Evolutionary conservation across 2,113 vertebrate genomes (phyloP).

Genomic region (Caloenas nicobarica): DNA sequence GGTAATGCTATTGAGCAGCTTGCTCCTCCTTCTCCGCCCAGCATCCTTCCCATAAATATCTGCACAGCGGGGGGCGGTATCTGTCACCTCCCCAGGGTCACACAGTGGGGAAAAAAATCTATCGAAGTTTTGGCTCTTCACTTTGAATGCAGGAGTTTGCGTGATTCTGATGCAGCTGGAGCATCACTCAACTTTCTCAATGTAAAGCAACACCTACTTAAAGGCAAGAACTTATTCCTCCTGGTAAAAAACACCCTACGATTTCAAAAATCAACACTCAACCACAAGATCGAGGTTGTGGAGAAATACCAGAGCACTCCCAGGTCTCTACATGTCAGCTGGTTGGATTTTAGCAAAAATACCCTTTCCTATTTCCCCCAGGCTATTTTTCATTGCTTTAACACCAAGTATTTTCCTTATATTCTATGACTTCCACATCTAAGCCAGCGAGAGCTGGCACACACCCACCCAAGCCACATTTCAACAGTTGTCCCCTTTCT

Average conservation of each 20-base stretch:
- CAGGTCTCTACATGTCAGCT: background rate
- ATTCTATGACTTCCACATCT: background rate
- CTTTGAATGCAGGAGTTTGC: background rate
- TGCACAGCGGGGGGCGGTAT: background rate
- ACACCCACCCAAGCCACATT: background rate
- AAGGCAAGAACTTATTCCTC: background rate
- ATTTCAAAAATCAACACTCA: background rate
- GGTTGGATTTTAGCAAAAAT: background rate
- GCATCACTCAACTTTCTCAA: background rate
- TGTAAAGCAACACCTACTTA: background rate
- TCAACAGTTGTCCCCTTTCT: rapidly evolving
- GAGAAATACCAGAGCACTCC: background rate
- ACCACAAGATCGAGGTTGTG: background rate
- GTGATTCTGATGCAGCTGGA: background rate
- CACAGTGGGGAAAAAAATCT: background rate
- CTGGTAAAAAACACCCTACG: background rate
- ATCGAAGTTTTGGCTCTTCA: background rate
- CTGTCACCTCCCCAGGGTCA: background rate
- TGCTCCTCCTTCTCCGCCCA: background rate
- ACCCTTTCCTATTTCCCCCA: background rate
- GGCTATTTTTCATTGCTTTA: background rate
- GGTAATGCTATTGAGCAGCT: background rate
- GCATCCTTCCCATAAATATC: background rate
- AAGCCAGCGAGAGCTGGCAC: background rate
- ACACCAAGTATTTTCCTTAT: background rate